Evolutionary conservation across 2,113 vertebrate genomes (phyloP), one percentile per base, ranked within the genome.

Genomic region (Agelaius phoeniceus): DNA sequence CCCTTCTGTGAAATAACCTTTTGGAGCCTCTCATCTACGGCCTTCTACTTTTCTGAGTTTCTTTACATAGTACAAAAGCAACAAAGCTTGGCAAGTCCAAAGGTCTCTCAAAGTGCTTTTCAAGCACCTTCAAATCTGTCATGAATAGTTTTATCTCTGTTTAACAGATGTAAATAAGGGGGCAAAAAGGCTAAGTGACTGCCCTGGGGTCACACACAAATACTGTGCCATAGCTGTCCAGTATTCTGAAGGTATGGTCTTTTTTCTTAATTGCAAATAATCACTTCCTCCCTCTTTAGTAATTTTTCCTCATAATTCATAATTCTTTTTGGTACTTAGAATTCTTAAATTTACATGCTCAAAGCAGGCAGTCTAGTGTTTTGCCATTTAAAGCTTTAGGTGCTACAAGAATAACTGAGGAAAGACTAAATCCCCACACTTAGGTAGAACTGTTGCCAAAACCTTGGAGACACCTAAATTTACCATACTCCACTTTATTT

Each of bases 151-250:
- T 96, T 93, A 94, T 78, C 86, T 92, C 44, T 31, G 33, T 90
- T 96, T 92, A 92, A 65, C 83, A 97, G 86, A 94, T 28, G 73
- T 80, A 90, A 96, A 96, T 84, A 90, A 7, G 49, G 61, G 71
- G 76, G 31, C 76, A 84, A 71, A 78, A 94, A 90, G 57, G 83
- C 65, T 86, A 94, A 92, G 43, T 87, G 62, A 58, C n/a, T 86
- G 72, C 30, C 72, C n/a, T 63, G 61, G 44, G 44, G 61, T 90
- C 73, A 78, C 48, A 78, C 33, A 78, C 49, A 96, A 74, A 84
- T 48, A 67, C 1, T 74, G 43, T 63, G 72, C 31, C 43, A 57
- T 24, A 75, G 43, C 39, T 85, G 72, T 54, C 48, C 63, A 21
- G 43, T 41, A 74, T 71, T 35, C 39, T 67, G 28, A 59, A 84